Base-by-base conservation (phyloP, 2,888 invertebrate species). In the Lissonota sp. region DNA sequence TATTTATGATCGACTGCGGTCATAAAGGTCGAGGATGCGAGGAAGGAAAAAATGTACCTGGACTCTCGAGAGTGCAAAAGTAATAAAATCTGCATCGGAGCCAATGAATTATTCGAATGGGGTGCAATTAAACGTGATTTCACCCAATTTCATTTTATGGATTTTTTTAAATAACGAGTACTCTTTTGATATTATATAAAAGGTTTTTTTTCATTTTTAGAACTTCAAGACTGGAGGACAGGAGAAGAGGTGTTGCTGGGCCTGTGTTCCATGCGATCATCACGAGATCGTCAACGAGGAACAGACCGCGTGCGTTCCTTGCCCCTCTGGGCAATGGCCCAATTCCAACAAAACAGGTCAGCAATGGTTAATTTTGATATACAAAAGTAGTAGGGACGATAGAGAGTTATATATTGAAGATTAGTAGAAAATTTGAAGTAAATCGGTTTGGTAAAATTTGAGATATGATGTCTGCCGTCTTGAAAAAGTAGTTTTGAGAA, bases 181-280 rank as follows among this genome's bases (percentile, higher is more conserved):
- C 37, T 4, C 37, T 66, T 62, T 62, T 14, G 10, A 42, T 5
- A 44, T 44, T 44, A 10, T 44, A 10, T 42, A 57, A 10, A 10
- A n/a, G 51, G 42, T 39, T 16, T 6, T 46, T 16, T 42, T 67
- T 63, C 5, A 7, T 49, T 12, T 63, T 88, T 88, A 94, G 94
- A 94, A 94, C 84, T 93, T 94, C 83, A 94, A 95, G 89, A 94
- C 94, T 44, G 94, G 94, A 80, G 94, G 95, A 66, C 93, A 94
- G 86, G 94, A 95, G 85, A 94, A 95, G 82, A 93, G 94, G 58
- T 97, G 97, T 90, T 97, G 97, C 92, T 97, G 97, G 97, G 94
- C 95, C 58, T 97, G 97, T 91, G 95, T 95, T 40, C 92, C 94
- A 5, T 97, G 97, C 92, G 93, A 94, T 82, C 93, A 94, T 80